Evolutionary conservation across 1,140 invertebrate species (phyloP).

Genomic region (Drosophila erecta): DNA sequence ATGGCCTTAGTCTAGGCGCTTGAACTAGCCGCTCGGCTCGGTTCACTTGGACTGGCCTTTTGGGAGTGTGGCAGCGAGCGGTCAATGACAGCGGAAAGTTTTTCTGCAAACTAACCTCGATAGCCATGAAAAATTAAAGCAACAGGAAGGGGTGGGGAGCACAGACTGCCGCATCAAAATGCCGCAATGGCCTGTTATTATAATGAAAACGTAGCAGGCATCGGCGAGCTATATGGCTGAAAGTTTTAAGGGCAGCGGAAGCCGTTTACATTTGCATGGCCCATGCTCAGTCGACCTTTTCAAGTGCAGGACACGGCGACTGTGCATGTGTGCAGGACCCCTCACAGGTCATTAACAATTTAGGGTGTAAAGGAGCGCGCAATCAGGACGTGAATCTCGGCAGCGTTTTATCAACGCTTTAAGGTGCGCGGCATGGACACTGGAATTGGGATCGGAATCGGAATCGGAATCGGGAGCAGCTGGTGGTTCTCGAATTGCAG

Average conservation of each 20-base stretch:
- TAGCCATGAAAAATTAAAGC: slow-evolving; percentile 78
- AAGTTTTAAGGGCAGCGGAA: slow-evolving; percentile 19
- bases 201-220: slow-evolving; percentile 69
- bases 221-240: slow-evolving; percentile 14
- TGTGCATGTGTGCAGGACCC: slow-evolving; percentile 1
- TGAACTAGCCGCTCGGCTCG: slow-evolving; percentile 15
- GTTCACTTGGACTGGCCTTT: slow-evolving; percentile 49
- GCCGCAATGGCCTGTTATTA: slow-evolving; percentile 76
- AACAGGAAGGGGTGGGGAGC: slow-evolving; percentile 38
- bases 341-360: slow-evolving; percentile 42
- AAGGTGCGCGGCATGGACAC: slow-evolving; percentile 10
- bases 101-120: slow-evolving; percentile 71
- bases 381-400: slow-evolving; percentile 9
- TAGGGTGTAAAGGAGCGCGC: slow-evolving; percentile 30
- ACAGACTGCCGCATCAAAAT: slow-evolving; percentile 67
- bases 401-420: slow-evolving; percentile 47
- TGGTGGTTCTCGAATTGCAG: slow-evolving; percentile 47
- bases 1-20: slow-evolving; percentile 31
- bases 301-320: slow-evolving; percentile 32
- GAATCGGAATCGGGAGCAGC: slow-evolving; percentile 14
- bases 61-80: slow-evolving; percentile 35
- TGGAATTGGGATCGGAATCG: slow-evolving; percentile 3
- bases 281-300: slow-evolving; percentile 53
- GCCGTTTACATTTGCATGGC: slow-evolving; percentile 59
- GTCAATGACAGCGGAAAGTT: slow-evolving; percentile 81